These are phyloP conservation scores for Entelurus aequoreus DNA, from an alignment of 2,113 vertebrate genomes.

Conservation along the genomic window DNA sequence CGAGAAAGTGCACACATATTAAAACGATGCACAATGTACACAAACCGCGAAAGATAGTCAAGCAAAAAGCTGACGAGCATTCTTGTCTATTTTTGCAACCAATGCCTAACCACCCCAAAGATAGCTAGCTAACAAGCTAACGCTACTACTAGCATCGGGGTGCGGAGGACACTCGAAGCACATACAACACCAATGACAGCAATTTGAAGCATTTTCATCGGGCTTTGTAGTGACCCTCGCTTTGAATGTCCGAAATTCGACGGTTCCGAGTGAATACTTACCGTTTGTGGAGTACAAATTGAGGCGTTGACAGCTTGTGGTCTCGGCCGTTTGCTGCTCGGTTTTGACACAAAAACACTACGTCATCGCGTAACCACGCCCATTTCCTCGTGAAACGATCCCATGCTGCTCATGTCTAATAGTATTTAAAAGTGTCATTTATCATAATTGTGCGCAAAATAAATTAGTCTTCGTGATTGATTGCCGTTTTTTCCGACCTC, in stretches of 20 bases:
- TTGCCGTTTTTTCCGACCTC: too few species aligned
- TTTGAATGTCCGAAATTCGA: background rate
- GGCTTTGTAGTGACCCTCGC: rapidly evolving
- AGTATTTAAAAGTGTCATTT: too few species aligned
- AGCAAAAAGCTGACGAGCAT: too few species aligned
- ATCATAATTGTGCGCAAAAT: too few species aligned
- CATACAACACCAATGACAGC: conserved; percentile 17
- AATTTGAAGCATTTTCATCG: background rate
- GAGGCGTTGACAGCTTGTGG: conserved; percentile 27
- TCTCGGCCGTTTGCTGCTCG: conserved; percentile 3
- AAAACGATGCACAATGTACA: too few species aligned
- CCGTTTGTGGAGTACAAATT: conserved; percentile 37
- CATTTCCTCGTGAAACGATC: background rate
- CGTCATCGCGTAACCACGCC: conserved; percentile 52
- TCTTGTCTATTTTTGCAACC: conserved; percentile 6
- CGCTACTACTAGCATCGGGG: conserved; percentile 24
- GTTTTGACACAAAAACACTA: conserved; percentile 57
- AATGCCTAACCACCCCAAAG: background rate
- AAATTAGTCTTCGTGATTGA: too few species aligned
- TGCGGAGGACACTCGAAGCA: conserved; percentile 1
- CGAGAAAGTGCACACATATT: too few species aligned
- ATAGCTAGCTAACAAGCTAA: conserved; percentile 28
- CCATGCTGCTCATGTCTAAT: background rate
- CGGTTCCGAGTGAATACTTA: conserved; percentile 5
- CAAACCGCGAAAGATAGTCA: too few species aligned